These are phyloP conservation scores for Drosophila truncata DNA, from an alignment of 1,140 invertebrate genomes.

Conservation along the genomic window DNA sequence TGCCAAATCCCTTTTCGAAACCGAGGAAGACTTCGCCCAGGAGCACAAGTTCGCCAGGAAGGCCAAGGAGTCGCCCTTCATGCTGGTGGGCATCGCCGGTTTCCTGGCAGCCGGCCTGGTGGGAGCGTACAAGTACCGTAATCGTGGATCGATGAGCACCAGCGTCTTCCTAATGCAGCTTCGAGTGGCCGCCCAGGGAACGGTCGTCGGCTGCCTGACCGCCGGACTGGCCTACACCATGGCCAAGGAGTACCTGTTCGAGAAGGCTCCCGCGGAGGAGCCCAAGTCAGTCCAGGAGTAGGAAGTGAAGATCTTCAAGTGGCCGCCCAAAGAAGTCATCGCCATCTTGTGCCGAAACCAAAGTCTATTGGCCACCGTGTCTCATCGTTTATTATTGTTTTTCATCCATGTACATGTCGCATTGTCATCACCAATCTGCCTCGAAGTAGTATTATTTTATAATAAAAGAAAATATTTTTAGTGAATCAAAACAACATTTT, in stretches of 20 bases:
- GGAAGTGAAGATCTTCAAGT: too few relatives aligned
- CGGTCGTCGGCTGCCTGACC: conserved; percentile 90
- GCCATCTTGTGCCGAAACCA: background rate
- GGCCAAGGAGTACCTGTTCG: conserved; percentile 87
- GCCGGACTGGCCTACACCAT: conserved; percentile 89
- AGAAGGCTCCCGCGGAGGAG: conserved; percentile 88
- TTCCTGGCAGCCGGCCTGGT: conserved; percentile 88
- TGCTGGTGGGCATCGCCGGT: conserved; percentile 89
- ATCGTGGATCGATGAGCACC: conserved; percentile 90
- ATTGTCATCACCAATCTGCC: conserved; percentile 1
- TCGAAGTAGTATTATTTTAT: conserved; percentile 8
- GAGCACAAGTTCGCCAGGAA: conserved; percentile 87
- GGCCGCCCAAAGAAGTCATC: background rate
- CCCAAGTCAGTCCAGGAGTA: background rate
- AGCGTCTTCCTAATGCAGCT: conserved; percentile 94
- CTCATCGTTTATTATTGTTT: background rate
- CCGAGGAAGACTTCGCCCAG: conserved; percentile 85
- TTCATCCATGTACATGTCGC: background rate
- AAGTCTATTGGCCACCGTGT: background rate
- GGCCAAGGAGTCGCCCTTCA: conserved; percentile 89
- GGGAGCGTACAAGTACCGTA: conserved; percentile 91
- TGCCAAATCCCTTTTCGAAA: conserved; percentile 79
- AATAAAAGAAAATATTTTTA: conserved; percentile 8
- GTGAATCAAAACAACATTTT: background rate
- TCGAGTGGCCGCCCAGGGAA: conserved; percentile 93